Evolutionary conservation across 2,113 vertebrate genomes (phyloP).

Genomic region (Leptosomus discolor): DNA sequence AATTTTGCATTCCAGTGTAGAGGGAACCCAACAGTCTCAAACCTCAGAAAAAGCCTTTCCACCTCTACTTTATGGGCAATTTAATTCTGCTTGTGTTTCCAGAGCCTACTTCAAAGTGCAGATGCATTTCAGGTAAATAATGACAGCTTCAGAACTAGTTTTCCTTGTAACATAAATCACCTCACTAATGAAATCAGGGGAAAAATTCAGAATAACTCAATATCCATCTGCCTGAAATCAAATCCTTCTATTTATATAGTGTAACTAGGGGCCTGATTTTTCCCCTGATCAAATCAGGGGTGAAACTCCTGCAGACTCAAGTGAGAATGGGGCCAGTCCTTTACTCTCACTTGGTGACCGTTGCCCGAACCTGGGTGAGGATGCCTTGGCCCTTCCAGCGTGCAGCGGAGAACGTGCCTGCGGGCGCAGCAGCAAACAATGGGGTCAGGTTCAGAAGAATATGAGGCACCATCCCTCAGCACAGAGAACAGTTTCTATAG

Average conservation of each 20-base stretch:
- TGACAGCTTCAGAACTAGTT: conserved; percentile 29
- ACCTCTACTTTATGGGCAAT: conserved; percentile 29
- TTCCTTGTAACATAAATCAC: conserved; percentile 32
- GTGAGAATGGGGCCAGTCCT: background rate
- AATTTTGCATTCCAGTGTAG: conserved; percentile 28
- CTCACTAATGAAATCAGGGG: conserved; percentile 30
- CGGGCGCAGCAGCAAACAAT: background rate
- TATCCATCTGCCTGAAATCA: conserved; percentile 25
- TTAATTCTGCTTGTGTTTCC: conserved; percentile 47
- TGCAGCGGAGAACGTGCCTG: background rate
- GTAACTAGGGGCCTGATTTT: background rate
- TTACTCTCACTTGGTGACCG: background rate
- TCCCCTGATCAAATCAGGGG: background rate
- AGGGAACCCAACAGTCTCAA: background rate
- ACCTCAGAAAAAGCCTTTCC: conserved; percentile 19
- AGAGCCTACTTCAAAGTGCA: conserved; percentile 43
- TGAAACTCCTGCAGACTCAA: background rate
- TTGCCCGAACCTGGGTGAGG: background rate
- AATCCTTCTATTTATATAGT: background rate
- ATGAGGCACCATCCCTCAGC: conserved; percentile 13
- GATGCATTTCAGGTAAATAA: conserved; percentile 34
- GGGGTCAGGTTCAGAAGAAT: conserved; percentile 11
- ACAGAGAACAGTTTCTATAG: conserved; percentile 11
- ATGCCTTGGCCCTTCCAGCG: background rate
- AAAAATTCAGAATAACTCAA: conserved; percentile 5